Base-by-base conservation (phyloP, 1,140 invertebrate species). In the Brachystomella parvula region DNA sequence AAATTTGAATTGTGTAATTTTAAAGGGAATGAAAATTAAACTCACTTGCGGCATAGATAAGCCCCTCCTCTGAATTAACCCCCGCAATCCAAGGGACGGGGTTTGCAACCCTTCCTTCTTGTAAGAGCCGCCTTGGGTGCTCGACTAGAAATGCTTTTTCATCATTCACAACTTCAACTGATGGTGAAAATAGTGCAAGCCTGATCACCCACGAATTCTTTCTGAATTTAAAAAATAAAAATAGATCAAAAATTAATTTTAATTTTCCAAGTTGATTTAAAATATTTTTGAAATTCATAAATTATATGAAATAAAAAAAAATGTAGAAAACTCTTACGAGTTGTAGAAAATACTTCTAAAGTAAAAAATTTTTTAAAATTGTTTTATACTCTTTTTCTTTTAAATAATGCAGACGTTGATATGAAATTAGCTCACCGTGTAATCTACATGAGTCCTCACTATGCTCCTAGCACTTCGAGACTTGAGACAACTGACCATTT, bases 401-500 rank as follows among this genome's bases (percentile, higher is more conserved):
- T n/a, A n/a, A n/a, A n/a, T n/a, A n/a, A n/a, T n/a, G n/a, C n/a
- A n/a, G n/a, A n/a, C n/a, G n/a, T n/a, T n/a, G n/a, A n/a, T n/a
- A n/a, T n/a, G n/a, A 62, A 63, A 3, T 53, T 28, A 3, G 64
- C 69, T 57, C 61, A 70, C 69, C 30, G 59, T 31, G 44, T 70
- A 70, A 15, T 61, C 69, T 26, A 61, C 57, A 47, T 70, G 69
- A 26, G 39, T 49, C 57, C 65, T 47, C 3, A 61, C 62, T 44
- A 68, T 68, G 33, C 44, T 60, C 32, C 47, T 60, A n/a, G 63
- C 70, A 47, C 33, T 63, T 30, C 44, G 28, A n/a, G 49, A 60
- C 33, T 66, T 68, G 26, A 71, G 62, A 58, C 70, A 71, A 28
- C 63, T 47, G n/a, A 68, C 32, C 64, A 67, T 68, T 28, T 32